phyloP scores from a whole-genome alignment of 2,113 vertebrate genomes.

The Anseranas semipalmata region DNA sequence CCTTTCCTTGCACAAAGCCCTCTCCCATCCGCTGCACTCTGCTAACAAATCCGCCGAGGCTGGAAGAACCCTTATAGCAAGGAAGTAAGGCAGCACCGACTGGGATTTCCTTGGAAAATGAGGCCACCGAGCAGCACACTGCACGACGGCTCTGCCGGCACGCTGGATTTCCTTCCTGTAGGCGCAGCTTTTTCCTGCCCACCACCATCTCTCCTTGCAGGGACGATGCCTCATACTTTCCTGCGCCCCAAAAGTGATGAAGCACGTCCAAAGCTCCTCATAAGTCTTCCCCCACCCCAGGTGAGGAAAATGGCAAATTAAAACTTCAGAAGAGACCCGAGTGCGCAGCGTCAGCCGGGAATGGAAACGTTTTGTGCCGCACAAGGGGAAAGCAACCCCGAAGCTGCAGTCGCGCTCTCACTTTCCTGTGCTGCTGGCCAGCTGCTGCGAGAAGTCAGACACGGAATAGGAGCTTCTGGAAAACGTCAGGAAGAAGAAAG shows the following conservation, averaged over 20 bases:
- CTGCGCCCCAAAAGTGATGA: neutral
- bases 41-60: neutral
- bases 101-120: neutral
- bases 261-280: neutral
- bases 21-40: neutral
- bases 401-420: neutral
- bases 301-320: neutral
- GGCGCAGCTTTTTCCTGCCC: neutral
- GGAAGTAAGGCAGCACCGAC: neutral
- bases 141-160: neutral
- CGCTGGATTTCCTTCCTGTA: neutral
- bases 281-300: neutral
- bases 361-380: fast-evolving
- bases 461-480: neutral
- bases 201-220: neutral
- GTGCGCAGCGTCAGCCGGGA: neutral
- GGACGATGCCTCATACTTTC: neutral
- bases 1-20: neutral
- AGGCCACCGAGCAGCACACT: neutral
- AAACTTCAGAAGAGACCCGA: neutral
- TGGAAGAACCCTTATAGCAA: too few species aligned
- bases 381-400: neutral
- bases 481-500: neutral
- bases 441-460: neutral
- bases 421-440: neutral